phyloP scores from a whole-genome alignment of 2,113 vertebrate genomes.

The Dipodomys ordii region DNA sequence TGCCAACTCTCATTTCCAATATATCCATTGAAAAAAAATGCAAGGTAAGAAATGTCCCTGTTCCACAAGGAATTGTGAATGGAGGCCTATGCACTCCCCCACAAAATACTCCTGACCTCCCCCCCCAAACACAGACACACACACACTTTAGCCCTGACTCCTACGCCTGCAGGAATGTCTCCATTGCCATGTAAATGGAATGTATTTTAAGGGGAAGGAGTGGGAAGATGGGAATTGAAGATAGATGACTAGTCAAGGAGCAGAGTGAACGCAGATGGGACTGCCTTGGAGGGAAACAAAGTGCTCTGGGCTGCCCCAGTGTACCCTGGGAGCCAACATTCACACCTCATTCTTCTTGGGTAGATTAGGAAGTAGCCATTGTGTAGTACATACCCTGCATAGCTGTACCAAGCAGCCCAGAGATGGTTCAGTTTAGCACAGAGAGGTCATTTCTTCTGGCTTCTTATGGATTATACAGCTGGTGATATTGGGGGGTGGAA shows the following conservation, averaged over 20 bases:
- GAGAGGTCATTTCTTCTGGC: background rate
- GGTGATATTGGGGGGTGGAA: background rate
- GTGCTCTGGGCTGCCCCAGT: background rate
- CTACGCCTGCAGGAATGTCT: background rate
- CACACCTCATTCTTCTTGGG: background rate
- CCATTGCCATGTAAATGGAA: background rate
- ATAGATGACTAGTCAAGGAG: background rate
- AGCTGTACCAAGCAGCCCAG: background rate
- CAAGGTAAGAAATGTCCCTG: background rate
- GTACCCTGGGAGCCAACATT: background rate
- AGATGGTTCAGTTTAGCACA: background rate
- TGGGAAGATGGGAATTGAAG: background rate
- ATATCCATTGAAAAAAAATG: background rate
- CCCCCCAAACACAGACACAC: background rate
- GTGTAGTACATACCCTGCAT: fast-evolving
- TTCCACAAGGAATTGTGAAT: constrained; percentile 12
- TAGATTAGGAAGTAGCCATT: background rate
- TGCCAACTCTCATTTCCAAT: constrained; percentile 11
- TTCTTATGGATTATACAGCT: background rate
- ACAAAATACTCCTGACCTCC: background rate
- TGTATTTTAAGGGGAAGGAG: constrained; percentile 1
- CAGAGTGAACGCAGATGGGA: background rate
- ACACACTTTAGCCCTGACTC: background rate
- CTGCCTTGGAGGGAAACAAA: background rate
- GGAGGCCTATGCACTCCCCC: background rate